These are phyloP conservation scores for Lanius collurio DNA, from an alignment of 2,113 vertebrate genomes.

Conservation along the genomic window DNA sequence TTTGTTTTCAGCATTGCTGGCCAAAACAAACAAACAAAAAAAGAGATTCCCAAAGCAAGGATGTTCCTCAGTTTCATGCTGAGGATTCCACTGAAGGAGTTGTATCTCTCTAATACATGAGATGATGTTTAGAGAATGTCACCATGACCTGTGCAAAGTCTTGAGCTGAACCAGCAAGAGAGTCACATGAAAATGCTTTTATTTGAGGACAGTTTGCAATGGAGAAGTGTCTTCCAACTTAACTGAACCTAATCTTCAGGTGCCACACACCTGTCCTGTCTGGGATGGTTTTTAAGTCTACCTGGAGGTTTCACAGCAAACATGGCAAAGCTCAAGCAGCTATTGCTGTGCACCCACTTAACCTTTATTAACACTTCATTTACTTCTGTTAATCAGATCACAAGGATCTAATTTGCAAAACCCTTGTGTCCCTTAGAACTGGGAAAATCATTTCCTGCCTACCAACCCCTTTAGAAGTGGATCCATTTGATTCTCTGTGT, in stretches of 20 bases:
- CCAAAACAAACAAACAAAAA: background rate
- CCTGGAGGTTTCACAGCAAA: background rate
- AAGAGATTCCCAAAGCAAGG: background rate
- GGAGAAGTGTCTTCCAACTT: background rate
- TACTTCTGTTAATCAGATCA: background rate
- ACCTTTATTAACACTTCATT: background rate
- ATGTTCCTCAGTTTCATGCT: background rate
- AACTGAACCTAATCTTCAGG: background rate
- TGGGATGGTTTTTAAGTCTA: background rate
- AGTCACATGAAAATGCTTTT: background rate
- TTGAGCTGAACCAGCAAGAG: background rate
- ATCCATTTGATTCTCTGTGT: background rate
- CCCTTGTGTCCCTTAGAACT: background rate
- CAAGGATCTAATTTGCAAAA: background rate
- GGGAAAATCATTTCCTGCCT: background rate
- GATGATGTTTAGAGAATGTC: background rate
- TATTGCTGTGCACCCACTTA: background rate
- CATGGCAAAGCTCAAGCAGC: background rate
- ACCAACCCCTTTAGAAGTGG: background rate
- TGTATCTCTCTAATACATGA: fast-evolving
- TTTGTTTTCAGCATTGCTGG: background rate
- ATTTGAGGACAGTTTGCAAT: background rate
- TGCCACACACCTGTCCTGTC: fast-evolving
- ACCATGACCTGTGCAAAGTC: background rate
- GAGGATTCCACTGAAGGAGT: background rate